A percentile compares a stretch with the other conserved stretches of the same genome.
phyloP scores from a whole-genome alignment of 2,888 invertebrate species.

The Thyatira batis region DNA sequence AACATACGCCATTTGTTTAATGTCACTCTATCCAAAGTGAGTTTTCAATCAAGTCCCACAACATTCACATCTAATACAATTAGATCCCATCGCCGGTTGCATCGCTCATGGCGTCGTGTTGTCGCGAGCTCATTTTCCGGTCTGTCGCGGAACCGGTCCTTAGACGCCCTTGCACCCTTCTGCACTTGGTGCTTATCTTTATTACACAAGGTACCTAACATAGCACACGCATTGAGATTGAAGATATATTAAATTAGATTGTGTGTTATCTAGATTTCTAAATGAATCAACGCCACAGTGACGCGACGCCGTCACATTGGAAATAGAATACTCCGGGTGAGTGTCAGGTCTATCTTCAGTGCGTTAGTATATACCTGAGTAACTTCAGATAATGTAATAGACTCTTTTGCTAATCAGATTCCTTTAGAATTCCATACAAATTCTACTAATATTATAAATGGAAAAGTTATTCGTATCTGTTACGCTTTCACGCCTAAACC shows the following conservation, averaged over 20 bases:
- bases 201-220: neutral
- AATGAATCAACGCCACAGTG: neutral
- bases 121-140: constrained; percentile 53
- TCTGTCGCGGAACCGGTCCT: constrained; percentile 51
- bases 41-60: constrained; percentile 2
- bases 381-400: neutral
- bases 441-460: too few species aligned
- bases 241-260: neutral
- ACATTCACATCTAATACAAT: constrained; percentile 17
- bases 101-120: constrained; percentile 20
- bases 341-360: neutral
- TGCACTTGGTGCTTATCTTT: constrained; percentile 13
- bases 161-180: constrained; percentile 30
- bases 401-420: neutral
- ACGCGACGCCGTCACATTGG: neutral
- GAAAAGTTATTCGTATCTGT: too few species aligned
- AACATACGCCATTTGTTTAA: neutral
- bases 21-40: neutral
- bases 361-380: neutral
- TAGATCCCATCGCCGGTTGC: constrained; percentile 12
- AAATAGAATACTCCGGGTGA: neutral
- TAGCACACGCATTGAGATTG: neutral
- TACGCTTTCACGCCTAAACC: too few species aligned
- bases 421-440: neutral
- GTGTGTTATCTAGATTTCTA: neutral